These are phyloP conservation scores for Crotalus adamanteus DNA, from an alignment of 2,797 vertebrate species.

Conservation along the genomic window DNA sequence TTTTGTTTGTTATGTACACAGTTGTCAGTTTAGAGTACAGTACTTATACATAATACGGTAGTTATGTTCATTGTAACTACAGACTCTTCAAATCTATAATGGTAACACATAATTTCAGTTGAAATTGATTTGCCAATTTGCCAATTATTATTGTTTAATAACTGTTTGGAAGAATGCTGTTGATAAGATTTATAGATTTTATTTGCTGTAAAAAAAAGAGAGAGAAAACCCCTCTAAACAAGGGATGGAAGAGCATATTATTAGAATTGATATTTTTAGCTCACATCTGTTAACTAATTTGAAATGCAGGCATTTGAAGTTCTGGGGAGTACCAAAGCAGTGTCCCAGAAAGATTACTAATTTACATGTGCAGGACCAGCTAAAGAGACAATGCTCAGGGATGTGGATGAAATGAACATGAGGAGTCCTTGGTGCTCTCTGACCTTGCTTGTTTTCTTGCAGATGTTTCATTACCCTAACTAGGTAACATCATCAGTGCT, in stretches of 20 bases:
- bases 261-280: background rate
- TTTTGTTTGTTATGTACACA: background rate
- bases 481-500: too few relatives aligned
- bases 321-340: background rate
- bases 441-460: too few relatives aligned
- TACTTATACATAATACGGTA: background rate
- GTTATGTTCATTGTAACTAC: background rate
- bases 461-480: too few relatives aligned
- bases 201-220: background rate
- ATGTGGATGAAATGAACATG: background rate
- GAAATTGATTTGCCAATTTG: background rate
- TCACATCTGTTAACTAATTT: background rate
- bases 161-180: background rate
- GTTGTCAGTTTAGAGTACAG: background rate
- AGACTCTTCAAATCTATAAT: background rate
- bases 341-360: background rate
- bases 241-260: background rate
- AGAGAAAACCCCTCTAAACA: background rate
- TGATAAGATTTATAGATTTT: background rate
- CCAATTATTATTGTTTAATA: background rate
- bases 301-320: background rate
- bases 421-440: too few relatives aligned
- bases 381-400: background rate
- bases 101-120: background rate
- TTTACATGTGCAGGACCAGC: background rate